Evolutionary conservation across 2,113 vertebrate genomes (phyloP).

Genomic region (Daubentonia madagascariensis): DNA sequence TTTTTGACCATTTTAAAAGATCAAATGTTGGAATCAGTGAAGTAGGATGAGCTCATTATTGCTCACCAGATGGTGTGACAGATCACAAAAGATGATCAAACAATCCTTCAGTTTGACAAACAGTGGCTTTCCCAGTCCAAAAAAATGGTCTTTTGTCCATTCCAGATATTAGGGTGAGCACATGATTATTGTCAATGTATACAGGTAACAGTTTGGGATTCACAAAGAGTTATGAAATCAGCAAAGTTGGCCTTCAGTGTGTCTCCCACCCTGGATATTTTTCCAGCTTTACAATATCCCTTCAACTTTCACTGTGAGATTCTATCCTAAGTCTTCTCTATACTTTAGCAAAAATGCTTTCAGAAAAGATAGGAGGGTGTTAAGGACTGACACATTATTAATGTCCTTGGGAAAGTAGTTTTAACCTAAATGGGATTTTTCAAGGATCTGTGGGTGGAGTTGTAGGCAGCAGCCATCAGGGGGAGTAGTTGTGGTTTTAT

Average conservation of each 20-base stretch:
- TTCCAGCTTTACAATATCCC: neutral
- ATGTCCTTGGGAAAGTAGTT: neutral
- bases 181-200: neutral
- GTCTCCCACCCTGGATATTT: neutral
- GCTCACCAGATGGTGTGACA: neutral
- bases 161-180: neutral
- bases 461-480: neutral
- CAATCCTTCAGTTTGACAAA: neutral
- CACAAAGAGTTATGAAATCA: neutral
- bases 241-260: neutral
- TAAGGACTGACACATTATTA: neutral
- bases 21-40: neutral
- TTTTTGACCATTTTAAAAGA: slow-evolving; percentile 16
- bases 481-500: slow-evolving; percentile 3
- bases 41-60: neutral
- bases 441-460: neutral
- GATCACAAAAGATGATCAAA: neutral
- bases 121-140: neutral
- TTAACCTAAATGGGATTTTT: neutral
- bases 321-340: neutral
- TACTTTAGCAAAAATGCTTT: neutral
- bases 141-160: neutral
- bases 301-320: neutral
- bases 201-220: neutral
- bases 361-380: neutral